Evolutionary conservation across 2,797 vertebrate genomes (phyloP).

Genomic region (Falco naumanni): DNA sequence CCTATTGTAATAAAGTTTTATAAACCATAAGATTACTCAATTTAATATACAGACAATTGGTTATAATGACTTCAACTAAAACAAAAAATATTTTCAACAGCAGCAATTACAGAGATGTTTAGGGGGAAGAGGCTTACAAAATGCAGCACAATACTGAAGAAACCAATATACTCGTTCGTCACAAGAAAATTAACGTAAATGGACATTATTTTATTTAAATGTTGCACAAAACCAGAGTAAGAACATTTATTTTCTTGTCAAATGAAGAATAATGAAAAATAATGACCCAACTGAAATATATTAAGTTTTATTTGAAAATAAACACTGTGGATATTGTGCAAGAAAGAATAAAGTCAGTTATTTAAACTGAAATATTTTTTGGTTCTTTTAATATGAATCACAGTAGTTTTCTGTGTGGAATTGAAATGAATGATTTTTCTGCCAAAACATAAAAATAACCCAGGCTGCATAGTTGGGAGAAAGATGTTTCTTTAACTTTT

Average conservation of each 20-base stretch:
- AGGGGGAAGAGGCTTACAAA: background rate
- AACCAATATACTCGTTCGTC: background rate
- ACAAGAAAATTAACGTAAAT: background rate
- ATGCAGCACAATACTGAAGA: background rate
- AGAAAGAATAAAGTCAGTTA: background rate
- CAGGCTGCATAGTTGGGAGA: background rate
- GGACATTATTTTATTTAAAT: background rate
- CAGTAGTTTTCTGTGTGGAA: background rate
- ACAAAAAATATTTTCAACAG: background rate
- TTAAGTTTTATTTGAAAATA: background rate
- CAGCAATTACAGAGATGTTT: background rate
- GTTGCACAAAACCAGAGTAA: background rate
- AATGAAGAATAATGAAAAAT: slow-evolving; percentile 1
- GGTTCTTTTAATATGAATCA: background rate
- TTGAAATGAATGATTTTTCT: background rate
- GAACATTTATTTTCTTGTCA: background rate
- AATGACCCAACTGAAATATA: background rate
- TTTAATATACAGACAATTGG: background rate
- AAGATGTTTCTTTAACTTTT: background rate
- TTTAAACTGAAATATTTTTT: background rate
- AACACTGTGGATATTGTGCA: background rate
- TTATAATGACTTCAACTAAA: background rate
- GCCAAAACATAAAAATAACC: background rate
- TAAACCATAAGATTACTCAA: background rate
- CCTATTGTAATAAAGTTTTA: background rate